Evolutionary conservation across 2,797 vertebrate species (phyloP).

Genomic region (Falco concolor): DNA sequence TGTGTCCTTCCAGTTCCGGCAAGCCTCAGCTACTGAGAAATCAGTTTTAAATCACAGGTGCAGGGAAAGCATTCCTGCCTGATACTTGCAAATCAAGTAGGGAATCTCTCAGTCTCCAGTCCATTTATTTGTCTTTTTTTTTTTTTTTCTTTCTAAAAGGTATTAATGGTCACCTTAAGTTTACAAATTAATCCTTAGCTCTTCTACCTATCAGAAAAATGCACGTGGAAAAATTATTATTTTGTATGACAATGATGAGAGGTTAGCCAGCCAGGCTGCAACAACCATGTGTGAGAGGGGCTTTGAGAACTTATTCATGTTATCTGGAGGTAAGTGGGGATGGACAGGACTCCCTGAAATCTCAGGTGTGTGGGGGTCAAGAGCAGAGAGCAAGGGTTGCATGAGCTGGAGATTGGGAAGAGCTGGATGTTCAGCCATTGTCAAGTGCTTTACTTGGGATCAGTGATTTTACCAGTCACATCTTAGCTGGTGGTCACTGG

Average conservation of each 20-base stretch:
- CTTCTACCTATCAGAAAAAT: constrained; percentile 81
- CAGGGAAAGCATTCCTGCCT: background rate
- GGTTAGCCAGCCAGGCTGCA: constrained; percentile 87
- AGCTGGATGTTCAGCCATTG: background rate
- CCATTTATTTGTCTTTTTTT: background rate
- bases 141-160: background rate
- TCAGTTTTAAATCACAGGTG: accelerated
- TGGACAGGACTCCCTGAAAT: background rate
- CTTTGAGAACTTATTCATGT: constrained; percentile 94
- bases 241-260: constrained; percentile 91
- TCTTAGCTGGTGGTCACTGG: background rate
- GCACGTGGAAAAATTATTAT: constrained; percentile 89
- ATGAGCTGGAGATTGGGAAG: background rate
- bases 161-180: accelerated
- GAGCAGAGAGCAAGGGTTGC: background rate
- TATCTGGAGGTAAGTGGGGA: constrained; percentile 85
- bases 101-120: background rate
- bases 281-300: constrained; percentile 93
- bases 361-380: accelerated
- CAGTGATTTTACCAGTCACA: background rate
- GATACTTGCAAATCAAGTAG: background rate
- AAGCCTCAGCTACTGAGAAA: background rate
- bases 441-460: accelerated
- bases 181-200: constrained; percentile 67
- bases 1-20: background rate